Conservation (phyloP, 2,113 vertebrate genomes). For the Salvator merianae region DNA sequence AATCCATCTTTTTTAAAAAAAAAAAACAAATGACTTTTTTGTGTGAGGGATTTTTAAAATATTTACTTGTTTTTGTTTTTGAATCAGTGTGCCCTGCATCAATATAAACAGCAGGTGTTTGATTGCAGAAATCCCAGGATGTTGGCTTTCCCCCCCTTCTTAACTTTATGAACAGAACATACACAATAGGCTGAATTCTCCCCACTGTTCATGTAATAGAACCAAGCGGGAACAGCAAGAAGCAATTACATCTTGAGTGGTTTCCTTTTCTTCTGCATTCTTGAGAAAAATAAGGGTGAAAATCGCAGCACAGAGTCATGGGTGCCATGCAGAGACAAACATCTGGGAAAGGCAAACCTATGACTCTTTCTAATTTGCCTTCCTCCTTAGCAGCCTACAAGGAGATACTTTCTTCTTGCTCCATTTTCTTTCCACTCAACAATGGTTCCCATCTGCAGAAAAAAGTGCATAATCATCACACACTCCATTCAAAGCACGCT, state of each 20-base stretch:
- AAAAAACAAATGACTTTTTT: slow-evolving; percentile 42
- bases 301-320: background rate
- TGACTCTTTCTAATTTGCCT: slow-evolving; percentile 31
- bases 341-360: slow-evolving; percentile 31
- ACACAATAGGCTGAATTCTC: slow-evolving; percentile 49
- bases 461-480: slow-evolving; percentile 13
- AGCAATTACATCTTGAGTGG: slow-evolving; percentile 39
- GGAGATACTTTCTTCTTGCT: slow-evolving; percentile 30
- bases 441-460: slow-evolving; percentile 34
- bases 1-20: slow-evolving; percentile 52
- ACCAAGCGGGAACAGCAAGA: slow-evolving; percentile 35
- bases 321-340: slow-evolving; percentile 27
- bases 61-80: background rate
- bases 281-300: slow-evolving; percentile 35
- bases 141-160: background rate
- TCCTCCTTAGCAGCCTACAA: slow-evolving; percentile 21
- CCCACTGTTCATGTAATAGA: slow-evolving; percentile 55
- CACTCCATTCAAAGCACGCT: slow-evolving; percentile 24
- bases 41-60: background rate
- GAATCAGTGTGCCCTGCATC: slow-evolving; percentile 33
- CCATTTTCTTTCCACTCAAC: slow-evolving; percentile 30
- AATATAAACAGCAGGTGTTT: slow-evolving; percentile 48
- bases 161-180: slow-evolving; percentile 24
- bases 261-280: slow-evolving; percentile 49
- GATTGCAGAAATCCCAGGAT: background rate